Evolutionary conservation across 2,888 invertebrate species (phyloP), one percentile per base, ranked within the genome.

Genomic region (Clivina fossor): DNA sequence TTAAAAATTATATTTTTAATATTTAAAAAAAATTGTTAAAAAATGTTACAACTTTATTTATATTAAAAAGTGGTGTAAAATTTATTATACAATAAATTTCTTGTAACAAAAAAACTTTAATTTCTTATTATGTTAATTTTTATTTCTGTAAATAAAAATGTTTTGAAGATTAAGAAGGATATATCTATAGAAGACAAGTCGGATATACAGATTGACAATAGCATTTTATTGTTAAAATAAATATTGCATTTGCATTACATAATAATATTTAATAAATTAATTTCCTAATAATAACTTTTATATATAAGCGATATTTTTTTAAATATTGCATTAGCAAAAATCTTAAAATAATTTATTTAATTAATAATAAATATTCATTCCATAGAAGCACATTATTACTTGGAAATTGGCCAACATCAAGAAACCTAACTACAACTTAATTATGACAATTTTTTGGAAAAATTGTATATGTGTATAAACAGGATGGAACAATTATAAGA

Each of bases 351-450:
- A 33, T 26, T 32, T 41, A 40, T 49, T 49, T 28, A 38, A 51
- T 53, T 53, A 53, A 53, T 19, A 40, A 33, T 50, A 53, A 44
- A 33, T 53, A 55, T 55, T 55, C 55, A 55, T 20, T 55, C 55
- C 55, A 47, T 43, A 38, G 40, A 55, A 55, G 55, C 55, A 55
- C 55, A 55, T 37, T 55, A 55, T 55, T 55, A 55, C 55, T 55
- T 55, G 55, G 55, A 47, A 55, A 38, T 54, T 55, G n/a, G 38
- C 40, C 47, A 51, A 51, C 51, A 55, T 47, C 55, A 55, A 55
- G 37, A 46, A 32, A 41, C 43, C 51, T 51, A 51, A 40, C 49
- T 51, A 51, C 43, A 43, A 41, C 41, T 51, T 43, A 51, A 28
- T 30, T 40, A 50, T 13, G 41, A 50, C 51, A 51, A 26, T 33